Percentiles rank a stretch among this genome's conserved stretches.
Conservation (phyloP, 2,113 vertebrate genomes). For the Nibea albiflora region DNA sequence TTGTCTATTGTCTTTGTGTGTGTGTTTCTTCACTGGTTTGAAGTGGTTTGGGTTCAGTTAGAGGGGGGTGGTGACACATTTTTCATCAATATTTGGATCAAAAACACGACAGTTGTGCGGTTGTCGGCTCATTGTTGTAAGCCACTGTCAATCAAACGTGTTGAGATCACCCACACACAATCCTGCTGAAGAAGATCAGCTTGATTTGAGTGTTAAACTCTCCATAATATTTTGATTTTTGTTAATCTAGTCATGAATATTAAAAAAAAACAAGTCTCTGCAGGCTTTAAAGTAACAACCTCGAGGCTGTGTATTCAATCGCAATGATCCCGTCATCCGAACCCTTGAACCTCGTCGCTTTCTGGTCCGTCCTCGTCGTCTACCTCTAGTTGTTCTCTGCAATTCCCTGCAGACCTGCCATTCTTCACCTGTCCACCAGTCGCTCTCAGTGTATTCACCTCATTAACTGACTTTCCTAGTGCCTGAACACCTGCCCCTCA, state of each 20-base stretch:
- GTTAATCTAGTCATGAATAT: background rate
- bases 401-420: constrained; percentile 1
- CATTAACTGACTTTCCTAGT: constrained; percentile 19
- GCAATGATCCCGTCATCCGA: background rate
- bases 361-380: background rate
- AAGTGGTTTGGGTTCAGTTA: too few relatives aligned
- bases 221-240: background rate
- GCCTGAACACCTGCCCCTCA: constrained; percentile 21
- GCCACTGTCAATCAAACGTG: background rate
- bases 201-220: background rate
- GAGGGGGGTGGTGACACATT: background rate
- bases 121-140: background rate
- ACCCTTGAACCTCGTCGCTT: background rate
- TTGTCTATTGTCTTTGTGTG: background rate
- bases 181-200: background rate
- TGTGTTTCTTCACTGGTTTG: background rate
- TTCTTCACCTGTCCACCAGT: constrained; percentile 27
- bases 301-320: background rate
- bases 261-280: too few relatives aligned
- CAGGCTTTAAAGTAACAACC: background rate
- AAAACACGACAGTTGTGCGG: background rate
- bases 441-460: constrained; percentile 10
- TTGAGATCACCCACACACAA: background rate
- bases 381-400: background rate
- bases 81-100: constrained; percentile 1